phyloP scores from a whole-genome alignment of 2,797 vertebrate species.

The Betta splendens region DNA sequence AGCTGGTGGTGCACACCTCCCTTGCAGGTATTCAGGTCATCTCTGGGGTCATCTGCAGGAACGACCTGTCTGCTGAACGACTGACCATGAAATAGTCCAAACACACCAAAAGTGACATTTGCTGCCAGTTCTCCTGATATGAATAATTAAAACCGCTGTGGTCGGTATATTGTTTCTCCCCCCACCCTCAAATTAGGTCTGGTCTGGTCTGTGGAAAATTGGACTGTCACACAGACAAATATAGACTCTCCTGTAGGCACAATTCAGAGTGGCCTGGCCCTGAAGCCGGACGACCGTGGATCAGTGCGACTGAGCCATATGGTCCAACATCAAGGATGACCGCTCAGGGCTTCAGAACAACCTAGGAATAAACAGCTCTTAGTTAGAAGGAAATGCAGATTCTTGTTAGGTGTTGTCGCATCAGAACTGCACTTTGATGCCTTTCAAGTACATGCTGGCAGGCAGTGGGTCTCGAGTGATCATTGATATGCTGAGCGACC shows the following conservation, averaged over 20 bases:
- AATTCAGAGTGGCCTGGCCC: conserved; percentile 34
- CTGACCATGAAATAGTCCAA: conserved; percentile 41
- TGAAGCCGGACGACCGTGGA: conserved; percentile 28
- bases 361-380: conserved; percentile 3
- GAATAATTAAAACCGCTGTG: conserved; percentile 62
- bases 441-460: conserved; percentile 27
- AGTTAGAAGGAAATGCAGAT: conserved; percentile 40
- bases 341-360: conserved; percentile 31
- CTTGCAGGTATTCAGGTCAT: conserved; percentile 22
- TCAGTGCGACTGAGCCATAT: conserved; percentile 25
- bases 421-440: conserved; percentile 33
- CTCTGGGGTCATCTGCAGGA: conserved; percentile 29
- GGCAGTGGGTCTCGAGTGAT: conserved; percentile 37
- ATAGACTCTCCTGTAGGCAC: conserved; percentile 50
- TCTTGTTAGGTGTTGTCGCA: conserved; percentile 25
- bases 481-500: conserved; percentile 44
- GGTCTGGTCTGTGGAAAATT: conserved; percentile 36
- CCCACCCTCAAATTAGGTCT: conserved; percentile 8
- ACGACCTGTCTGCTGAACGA: conserved; percentile 22
- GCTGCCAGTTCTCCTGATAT: conserved; percentile 38
- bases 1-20: conserved; percentile 4
- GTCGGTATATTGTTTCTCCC: conserved; percentile 15
- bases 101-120: conserved; percentile 29
- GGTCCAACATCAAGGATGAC: conserved; percentile 32
- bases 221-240: conserved; percentile 55